Conservation (phyloP, 2,888 invertebrate species). For the Nysson spinosus region DNA sequence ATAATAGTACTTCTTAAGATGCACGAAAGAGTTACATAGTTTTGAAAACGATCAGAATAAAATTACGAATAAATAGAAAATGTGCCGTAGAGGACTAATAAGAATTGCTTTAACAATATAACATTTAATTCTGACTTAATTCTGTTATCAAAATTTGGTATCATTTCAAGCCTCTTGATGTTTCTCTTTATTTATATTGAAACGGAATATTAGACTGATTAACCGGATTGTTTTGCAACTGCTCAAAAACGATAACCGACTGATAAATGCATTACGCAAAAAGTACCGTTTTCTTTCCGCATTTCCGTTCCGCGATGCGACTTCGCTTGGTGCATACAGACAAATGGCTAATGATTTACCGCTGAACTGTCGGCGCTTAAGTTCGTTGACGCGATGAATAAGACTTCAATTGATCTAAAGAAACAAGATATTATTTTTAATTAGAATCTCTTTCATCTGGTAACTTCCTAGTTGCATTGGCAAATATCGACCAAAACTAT, state of each 20-base stretch:
- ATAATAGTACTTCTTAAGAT: too few relatives aligned
- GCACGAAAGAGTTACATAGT: too few relatives aligned
- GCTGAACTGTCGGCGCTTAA: constrained; percentile 31
- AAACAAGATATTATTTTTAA: constrained; percentile 12
- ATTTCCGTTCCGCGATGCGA: constrained; percentile 18
- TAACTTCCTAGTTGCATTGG: neutral
- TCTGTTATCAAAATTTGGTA: too few relatives aligned
- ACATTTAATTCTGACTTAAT: too few relatives aligned
- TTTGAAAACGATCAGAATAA: too few relatives aligned
- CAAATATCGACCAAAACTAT: neutral
- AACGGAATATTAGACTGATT: too few relatives aligned
- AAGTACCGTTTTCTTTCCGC: constrained; percentile 5
- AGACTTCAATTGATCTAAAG: constrained; percentile 6
- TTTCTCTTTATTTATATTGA: too few relatives aligned
- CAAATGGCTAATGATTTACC: constrained; percentile 27
- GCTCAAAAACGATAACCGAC: neutral
- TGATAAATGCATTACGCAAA: constrained; percentile 1
- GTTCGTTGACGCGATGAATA: constrained; percentile 33
- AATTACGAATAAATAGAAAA: too few relatives aligned
- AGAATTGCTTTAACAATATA: too few relatives aligned
- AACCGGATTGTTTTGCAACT: too few relatives aligned
- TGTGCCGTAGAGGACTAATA: too few relatives aligned
- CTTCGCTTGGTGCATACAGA: constrained; percentile 14
- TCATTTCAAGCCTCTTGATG: too few relatives aligned
- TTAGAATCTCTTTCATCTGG: constrained; percentile 10